Base-by-base conservation (phyloP, 2,888 invertebrate species). In the Tetragnatha montana region DNA sequence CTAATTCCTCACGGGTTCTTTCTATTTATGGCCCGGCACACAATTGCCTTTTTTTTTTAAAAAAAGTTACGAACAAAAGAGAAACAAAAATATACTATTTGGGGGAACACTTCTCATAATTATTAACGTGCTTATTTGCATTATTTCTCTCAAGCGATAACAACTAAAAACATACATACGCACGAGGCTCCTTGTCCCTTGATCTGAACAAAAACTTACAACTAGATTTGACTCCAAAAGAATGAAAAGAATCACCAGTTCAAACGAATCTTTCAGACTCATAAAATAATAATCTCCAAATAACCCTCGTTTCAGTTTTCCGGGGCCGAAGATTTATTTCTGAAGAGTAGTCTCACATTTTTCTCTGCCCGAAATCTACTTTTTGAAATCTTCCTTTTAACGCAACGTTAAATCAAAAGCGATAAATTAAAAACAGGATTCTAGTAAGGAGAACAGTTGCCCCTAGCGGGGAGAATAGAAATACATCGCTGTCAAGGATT, bases 401-500 rank as follows among this genome's bases (percentile, higher is more conserved):
- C 21, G 51, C 78, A 21, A 51, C 50, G 51, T 21, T 78, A 50
- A 51, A 78, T 78, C 60, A 78, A 78, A 22, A 78, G 60, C 35
- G 22, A 78, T 60, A 78, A 51, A 21, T n/a, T 78, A 14, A 51
- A 21, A 22, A 22, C 60, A 50, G 19, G 22, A 60, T 21, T 60
- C 17, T 21, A 51, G 21, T 47, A 19, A 8, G 70, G 47, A 69
- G n/a, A 2, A 12, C n/a, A 47, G 12, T 70, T 69, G 47, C 70
- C 51, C 21, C 19, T 51, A 35, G 35, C 35, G 0, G n/a, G 73
- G 8, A 73, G 49, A 81, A 73, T 17, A 47, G 22, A 73, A 73
- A 81, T 51, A 22, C 81, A 81, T 81, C 49, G 50, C 35, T 73
- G 51, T 73, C 81, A 51, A 71, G 49, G 22, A 73, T 81, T 73